Conservation (phyloP, 2,797 vertebrate genomes). For the Sparus aurata region DNA sequence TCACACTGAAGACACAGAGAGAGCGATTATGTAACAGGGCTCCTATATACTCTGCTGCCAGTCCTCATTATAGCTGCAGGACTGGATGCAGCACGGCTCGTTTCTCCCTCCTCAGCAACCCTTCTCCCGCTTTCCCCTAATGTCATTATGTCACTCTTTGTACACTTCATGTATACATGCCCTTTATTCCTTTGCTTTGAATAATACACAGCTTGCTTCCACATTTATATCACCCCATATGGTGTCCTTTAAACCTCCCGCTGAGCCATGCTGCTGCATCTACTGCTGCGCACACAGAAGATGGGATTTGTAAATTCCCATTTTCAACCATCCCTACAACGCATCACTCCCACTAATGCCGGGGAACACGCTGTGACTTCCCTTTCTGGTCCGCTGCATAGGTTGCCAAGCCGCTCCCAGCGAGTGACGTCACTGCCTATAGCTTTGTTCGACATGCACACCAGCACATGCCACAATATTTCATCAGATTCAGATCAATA, state of each 20-base stretch:
- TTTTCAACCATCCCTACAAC: slow-evolving; percentile 23
- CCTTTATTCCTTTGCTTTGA: neutral
- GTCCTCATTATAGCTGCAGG: slow-evolving; percentile 58
- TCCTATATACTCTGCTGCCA: slow-evolving; percentile 63
- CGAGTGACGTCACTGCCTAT: neutral
- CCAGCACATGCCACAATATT: neutral
- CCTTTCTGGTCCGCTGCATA: slow-evolving; percentile 16
- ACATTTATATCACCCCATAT: neutral
- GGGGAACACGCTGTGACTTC: slow-evolving; percentile 60
- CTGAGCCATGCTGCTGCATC: neutral
- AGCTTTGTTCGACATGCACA: slow-evolving; percentile 19
- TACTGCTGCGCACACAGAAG: no score
- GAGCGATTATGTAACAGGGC: slow-evolving; percentile 68
- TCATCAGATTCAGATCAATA: slow-evolving; percentile 17
- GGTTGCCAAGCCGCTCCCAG: slow-evolving; percentile 20
- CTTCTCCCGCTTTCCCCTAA: neutral
- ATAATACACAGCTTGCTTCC: neutral
- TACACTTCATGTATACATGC: neutral
- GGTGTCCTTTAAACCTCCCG: neutral
- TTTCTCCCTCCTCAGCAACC: slow-evolving; percentile 71
- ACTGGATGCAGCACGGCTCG: slow-evolving; percentile 45
- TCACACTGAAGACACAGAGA: slow-evolving; percentile 50
- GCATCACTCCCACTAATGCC: slow-evolving; percentile 26
- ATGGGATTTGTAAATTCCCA: slow-evolving; percentile 22
- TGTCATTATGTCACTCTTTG: neutral